Evolutionary conservation across 2,113 vertebrate species (phyloP), one percentile per base, ranked within the genome.

Genomic region (Pheucticus melanocephalus): DNA sequence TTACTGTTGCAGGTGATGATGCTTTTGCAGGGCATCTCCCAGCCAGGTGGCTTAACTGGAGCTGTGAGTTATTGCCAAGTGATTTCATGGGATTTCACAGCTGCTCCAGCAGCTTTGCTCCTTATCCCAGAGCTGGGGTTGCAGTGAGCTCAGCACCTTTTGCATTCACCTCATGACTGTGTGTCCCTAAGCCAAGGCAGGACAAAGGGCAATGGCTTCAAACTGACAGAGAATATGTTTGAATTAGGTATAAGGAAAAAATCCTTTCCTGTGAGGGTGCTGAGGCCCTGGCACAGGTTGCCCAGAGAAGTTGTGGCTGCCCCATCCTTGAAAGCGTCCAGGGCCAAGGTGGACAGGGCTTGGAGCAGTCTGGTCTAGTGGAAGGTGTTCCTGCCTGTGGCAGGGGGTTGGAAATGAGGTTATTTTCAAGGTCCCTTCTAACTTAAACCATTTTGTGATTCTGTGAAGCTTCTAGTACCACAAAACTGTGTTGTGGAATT

Each of bases 1-100:
- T 85, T 92, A 77, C 64, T 64, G 31, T 70, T 71, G 82, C 5
- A 71, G 76, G 94, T 56, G 85, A 69, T 90, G 90, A 86, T 86
- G 56, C 53, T 96, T 88, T 93, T 5, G 1, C 51, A 37, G 91
- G 53, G 50, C 40, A 77, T 95, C 72, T 94, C 91, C 76, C 79
- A 77, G 31, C 20, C 86, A 71, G 72, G 88, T 90, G 76, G 51
- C 53, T 88, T 44, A 86, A 75, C 93, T 60, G 90, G 93, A 94
- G 88, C 86, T 90, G 90, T 28, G 25, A 92, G 90, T 93, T 94
- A 60, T 11, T 68, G 93, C 86, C 42, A 27, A 64, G 70, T 51
- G 87, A 79, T 90, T 90, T 70, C 76, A 86, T 2, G 15, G 63
- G 88, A 44, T 91, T 92, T 92, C 51, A 53, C 86, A 81, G 92